phyloP scores from a whole-genome alignment of 2,888 invertebrate genomes.

The Ceraclea dissimilis region DNA sequence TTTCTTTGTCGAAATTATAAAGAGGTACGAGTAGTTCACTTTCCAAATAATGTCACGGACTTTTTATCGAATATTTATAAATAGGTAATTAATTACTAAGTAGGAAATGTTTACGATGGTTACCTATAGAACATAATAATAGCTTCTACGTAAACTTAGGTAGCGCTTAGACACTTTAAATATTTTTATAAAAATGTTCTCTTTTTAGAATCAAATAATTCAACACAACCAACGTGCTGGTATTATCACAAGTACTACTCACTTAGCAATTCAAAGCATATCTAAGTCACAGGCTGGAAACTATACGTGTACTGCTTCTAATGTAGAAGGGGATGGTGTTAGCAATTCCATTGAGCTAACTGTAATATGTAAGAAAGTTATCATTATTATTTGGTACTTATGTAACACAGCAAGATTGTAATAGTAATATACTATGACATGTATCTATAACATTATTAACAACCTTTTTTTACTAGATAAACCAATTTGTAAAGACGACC shows the following conservation, averaged over 20 bases:
- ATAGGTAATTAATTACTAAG: too few relatives aligned
- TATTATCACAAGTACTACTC: constrained; percentile 78
- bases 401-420: too few relatives aligned
- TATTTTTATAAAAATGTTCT: too few relatives aligned
- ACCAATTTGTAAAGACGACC: constrained; percentile 63
- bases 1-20: too few relatives aligned
- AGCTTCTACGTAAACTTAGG: too few relatives aligned
- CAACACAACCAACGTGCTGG: constrained; percentile 80
- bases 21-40: too few relatives aligned
- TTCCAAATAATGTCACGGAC: too few relatives aligned
- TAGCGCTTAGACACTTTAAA: too few relatives aligned
- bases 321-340: constrained; percentile 85
- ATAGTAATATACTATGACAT: constrained; percentile 5
- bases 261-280: constrained; percentile 74
- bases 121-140: too few relatives aligned
- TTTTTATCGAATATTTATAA: too few relatives aligned
- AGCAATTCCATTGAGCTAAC: constrained; percentile 73
- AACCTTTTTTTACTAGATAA: constrained; percentile 56
- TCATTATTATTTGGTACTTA: too few relatives aligned
- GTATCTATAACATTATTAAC: not conserved
- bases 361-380: constrained; percentile 77
- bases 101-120: too few relatives aligned
- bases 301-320: constrained; percentile 83
- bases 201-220: constrained; percentile 68
- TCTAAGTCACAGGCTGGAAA: constrained; percentile 76